phyloP scores from a whole-genome alignment of 1,140 invertebrate genomes.

The Neodiprion fabricii region DNA sequence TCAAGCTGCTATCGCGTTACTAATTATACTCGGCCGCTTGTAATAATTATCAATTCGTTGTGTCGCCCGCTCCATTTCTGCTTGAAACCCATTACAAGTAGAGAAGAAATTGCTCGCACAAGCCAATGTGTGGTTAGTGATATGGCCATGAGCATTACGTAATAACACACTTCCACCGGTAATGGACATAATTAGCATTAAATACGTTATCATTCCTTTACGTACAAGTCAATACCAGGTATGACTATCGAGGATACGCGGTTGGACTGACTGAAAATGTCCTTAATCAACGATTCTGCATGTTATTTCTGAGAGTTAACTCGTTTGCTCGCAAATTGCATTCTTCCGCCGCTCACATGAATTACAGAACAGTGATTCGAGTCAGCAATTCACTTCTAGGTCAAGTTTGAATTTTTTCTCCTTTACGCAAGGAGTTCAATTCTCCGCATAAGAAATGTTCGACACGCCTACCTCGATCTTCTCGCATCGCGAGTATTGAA shows the following conservation, averaged over 20 bases:
- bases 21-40: not conserved
- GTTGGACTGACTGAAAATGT: slow-evolving; percentile 19
- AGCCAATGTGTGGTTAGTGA: slow-evolving; percentile 31
- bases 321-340: not conserved
- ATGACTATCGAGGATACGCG: slow-evolving; percentile 27
- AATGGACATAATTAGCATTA: slow-evolving; percentile 49
- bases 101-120: not conserved
- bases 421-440: not conserved
- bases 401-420: not conserved
- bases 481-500: too few species aligned
- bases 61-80: not conserved
- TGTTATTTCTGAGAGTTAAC: not conserved
- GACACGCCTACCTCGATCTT: too few species aligned
- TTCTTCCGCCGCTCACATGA: not conserved
- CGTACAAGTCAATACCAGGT: slow-evolving; percentile 23
- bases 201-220: slow-evolving; percentile 38
- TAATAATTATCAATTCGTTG: slow-evolving; percentile 3
- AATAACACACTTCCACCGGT: slow-evolving; percentile 35
- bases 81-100: not conserved
- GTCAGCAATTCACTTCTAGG: not conserved
- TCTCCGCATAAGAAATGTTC: not conserved
- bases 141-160: slow-evolving; percentile 34
- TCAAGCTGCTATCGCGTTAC: not conserved
- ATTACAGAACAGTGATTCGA: not conserved
- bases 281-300: slow-evolving; percentile 25